phyloP scores from a whole-genome alignment of 1,140 invertebrate genomes.

The Cotesia vestalis region DNA sequence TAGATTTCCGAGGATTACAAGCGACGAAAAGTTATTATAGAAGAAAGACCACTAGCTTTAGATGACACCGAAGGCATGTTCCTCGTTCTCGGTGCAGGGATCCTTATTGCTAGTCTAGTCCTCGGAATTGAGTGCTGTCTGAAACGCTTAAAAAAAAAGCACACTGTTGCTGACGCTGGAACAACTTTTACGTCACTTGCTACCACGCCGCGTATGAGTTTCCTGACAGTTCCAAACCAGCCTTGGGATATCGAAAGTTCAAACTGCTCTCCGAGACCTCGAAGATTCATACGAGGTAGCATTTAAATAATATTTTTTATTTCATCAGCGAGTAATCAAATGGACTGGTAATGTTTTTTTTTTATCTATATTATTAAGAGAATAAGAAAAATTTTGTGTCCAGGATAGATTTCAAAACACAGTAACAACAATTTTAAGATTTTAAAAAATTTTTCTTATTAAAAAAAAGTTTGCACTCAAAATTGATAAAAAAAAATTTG shows the following conservation, averaged over 20 bases:
- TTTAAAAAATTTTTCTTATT: too few species aligned
- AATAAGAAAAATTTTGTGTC: too few species aligned
- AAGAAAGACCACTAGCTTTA: constrained; percentile 75
- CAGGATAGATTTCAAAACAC: too few species aligned
- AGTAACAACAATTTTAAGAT: too few species aligned
- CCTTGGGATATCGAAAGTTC: constrained; percentile 17
- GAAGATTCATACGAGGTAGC: constrained; percentile 24
- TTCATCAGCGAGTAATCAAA: not conserved
- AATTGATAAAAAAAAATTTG: too few species aligned
- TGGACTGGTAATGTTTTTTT: not conserved
- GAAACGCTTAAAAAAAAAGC: constrained; percentile 26
- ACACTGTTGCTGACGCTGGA: not conserved
- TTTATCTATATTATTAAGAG: too few species aligned
- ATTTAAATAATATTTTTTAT: constrained; percentile 14
- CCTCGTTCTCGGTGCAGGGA: constrained; percentile 74
- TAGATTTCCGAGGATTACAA: constrained; percentile 34
- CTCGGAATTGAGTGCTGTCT: constrained; percentile 64
- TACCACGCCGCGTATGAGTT: constrained; percentile 20
- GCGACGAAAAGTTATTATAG: constrained; percentile 54
- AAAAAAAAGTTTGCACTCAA: too few species aligned
- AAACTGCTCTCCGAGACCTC: not conserved
- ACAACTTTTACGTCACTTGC: constrained; percentile 11
- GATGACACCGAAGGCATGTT: constrained; percentile 84
- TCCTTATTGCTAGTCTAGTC: constrained; percentile 69
- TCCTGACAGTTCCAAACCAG: constrained; percentile 10